These are phyloP conservation scores for Drosophila prosaltans DNA, from an alignment of 1,140 invertebrate species.

Conservation along the genomic window DNA sequence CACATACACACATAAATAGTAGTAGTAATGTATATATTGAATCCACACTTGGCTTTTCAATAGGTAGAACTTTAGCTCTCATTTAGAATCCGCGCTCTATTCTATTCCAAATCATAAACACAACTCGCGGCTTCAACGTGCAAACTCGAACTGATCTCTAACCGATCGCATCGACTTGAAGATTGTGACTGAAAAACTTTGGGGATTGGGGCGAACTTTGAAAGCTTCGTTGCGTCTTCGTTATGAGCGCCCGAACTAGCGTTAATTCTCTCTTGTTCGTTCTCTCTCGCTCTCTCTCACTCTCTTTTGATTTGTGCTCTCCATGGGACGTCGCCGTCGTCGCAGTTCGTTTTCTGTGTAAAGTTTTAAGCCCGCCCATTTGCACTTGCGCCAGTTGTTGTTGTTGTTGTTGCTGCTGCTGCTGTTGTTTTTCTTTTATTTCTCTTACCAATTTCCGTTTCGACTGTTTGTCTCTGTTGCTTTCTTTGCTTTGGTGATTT, in stretches of 20 bases:
- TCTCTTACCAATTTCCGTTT: slow-evolving; percentile 79
- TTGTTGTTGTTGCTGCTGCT: slow-evolving; percentile 52
- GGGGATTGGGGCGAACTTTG: slow-evolving; percentile 40
- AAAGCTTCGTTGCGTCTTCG: slow-evolving; percentile 47
- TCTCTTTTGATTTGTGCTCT: not conserved
- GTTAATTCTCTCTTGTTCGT: not conserved
- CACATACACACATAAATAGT: slow-evolving; percentile 3
- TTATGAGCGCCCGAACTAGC: not conserved
- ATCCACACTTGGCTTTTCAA: slow-evolving; percentile 9
- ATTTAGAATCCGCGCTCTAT: slow-evolving; percentile 4
- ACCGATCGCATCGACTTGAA: slow-evolving; percentile 57
- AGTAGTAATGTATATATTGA: slow-evolving; percentile 8
- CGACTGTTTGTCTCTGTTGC: slow-evolving; percentile 45
- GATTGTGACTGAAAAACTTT: slow-evolving; percentile 48
- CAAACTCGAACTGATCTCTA: slow-evolving; percentile 71
- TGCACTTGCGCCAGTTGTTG: slow-evolving; percentile 73
- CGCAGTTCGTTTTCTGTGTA: slow-evolving; percentile 35
- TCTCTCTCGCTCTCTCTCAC: no score
- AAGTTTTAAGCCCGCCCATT: slow-evolving; percentile 68
- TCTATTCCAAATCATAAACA: not conserved
- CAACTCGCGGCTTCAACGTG: slow-evolving; percentile 53
- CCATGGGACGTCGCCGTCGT: slow-evolving; percentile 16
- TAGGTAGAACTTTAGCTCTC: slow-evolving; percentile 8
- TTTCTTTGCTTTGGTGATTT: slow-evolving; percentile 64
- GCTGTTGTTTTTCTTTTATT: slow-evolving; percentile 37